Base-by-base conservation (phyloP, 2,113 vertebrate species). In the Cyphotilapia sp. region DNA sequence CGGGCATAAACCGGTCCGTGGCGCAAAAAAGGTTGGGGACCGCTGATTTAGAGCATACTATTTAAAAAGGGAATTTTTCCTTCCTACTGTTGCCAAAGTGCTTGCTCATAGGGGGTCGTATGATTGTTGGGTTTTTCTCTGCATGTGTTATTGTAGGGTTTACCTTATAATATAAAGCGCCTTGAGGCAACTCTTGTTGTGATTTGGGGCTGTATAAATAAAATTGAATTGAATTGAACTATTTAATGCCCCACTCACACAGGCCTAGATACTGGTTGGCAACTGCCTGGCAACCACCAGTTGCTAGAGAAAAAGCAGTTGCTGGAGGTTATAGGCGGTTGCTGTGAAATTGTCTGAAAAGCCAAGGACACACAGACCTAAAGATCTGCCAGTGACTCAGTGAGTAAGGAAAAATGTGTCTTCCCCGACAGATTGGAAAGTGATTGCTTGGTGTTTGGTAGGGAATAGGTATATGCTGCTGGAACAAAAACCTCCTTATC, bases 1-100 rank as follows among this genome's bases (percentile, higher is more conserved):
- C 1, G 6, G 13, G 42, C 3, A 14, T 14, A 45, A 14, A 45
- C 13, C 0, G 2, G 42, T 14, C 3, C 1, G 3, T 45, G 42
- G 13, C 1, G 6, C 13, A 4, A 14, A 14, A 14, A 45, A 45
- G 13, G 13, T 45, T 45, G 13, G 42, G 0, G 42, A 14, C 42
- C 1, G 6, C 42, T 45, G 13, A 0, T 53, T n/a, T 53, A 53
- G 51, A 54, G n/a, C 51, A 22, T 12, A 54, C n/a, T 54, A 54
- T 22, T 53, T n/a, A 4, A 53, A 53, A 53, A 53, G 51, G 9
- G n/a, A 53, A 0, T 22, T 53, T 53, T 53, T 22, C 51, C 51
- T 53, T 53, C 51, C 51, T 3, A 56, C 22, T 24, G 53, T 56
- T 1, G 4, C 53, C 4, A 56, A 56, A 56, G 22, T 56, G 22